Percentiles rank a stretch among this genome's conserved stretches.
Conservation (phyloP, 2,888 invertebrate genomes). For the Caenorhabditis imperialis region DNA sequence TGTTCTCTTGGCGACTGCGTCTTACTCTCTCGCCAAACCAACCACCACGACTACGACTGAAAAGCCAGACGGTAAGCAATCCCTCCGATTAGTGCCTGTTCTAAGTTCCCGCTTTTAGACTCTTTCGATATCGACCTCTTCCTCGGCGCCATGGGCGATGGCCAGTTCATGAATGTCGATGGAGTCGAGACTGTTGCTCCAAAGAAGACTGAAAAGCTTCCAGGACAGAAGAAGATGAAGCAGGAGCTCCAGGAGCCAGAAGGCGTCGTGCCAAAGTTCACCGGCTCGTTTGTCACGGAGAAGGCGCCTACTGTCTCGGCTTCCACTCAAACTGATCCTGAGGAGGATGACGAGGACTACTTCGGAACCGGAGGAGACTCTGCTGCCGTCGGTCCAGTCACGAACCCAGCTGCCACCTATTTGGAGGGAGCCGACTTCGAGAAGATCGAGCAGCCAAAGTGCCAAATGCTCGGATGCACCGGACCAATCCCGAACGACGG, state of each 20-base stretch:
- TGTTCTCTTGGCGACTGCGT: slow-evolving; percentile 9
- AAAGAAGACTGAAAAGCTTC: slow-evolving; percentile 60
- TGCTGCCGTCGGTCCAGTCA: slow-evolving; percentile 56
- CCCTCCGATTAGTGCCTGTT: background rate
- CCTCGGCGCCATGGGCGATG: slow-evolving; percentile 51
- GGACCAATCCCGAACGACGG: slow-evolving; percentile 74
- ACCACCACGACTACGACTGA: slow-evolving; percentile 31
- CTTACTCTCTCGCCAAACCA: slow-evolving; percentile 21
- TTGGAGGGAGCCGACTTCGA: slow-evolving; percentile 71
- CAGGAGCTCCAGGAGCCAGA: slow-evolving; percentile 28
- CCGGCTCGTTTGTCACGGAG: slow-evolving; percentile 43
- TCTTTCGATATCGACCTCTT: slow-evolving; percentile 43
- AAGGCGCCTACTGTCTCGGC: slow-evolving; percentile 13
- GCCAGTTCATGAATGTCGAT: slow-evolving; percentile 51
- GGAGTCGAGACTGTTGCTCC: slow-evolving; percentile 43
- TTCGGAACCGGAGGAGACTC: slow-evolving; percentile 26
- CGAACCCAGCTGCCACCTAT: slow-evolving; percentile 72
- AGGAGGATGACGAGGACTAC: slow-evolving; percentile 50
- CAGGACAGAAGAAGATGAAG: slow-evolving; percentile 48
- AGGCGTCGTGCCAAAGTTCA: slow-evolving; percentile 47
- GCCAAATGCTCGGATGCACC: slow-evolving; percentile 72
- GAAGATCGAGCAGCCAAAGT: slow-evolving; percentile 67
- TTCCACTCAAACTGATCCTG: slow-evolving; percentile 16
- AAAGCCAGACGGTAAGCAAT: slow-evolving; percentile 32
- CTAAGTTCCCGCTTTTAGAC: slow-evolving; percentile 7